These are phyloP conservation scores for Solenopsis invicta DNA, from an alignment of 1,140 invertebrate genomes.

Conservation along the genomic window DNA sequence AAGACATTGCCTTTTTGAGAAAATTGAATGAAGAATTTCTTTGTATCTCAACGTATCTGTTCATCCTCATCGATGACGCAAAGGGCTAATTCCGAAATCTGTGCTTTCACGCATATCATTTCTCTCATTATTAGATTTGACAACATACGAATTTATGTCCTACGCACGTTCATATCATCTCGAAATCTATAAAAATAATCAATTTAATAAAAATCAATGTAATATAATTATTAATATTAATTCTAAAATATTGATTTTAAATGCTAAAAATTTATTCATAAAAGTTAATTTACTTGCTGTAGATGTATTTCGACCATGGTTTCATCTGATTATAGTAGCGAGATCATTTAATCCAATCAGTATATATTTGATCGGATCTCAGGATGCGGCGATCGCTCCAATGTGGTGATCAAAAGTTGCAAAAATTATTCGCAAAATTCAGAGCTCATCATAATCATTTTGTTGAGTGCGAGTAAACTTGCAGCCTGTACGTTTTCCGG, in stretches of 20 bases:
- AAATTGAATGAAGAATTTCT: no score
- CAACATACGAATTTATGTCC: conserved; percentile 93
- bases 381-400: no score
- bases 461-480: conserved; percentile 91
- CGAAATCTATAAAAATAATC: conserved; percentile 88
- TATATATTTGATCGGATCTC: no score
- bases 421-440: conserved; percentile 93
- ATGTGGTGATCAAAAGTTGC: no score
- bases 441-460: conserved; percentile 95
- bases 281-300: no score
- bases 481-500: conserved; percentile 90
- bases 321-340: no score
- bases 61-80: conserved; percentile 94
- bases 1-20: no score
- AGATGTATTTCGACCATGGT: no score
- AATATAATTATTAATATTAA: conserved; percentile 35
- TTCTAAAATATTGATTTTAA: conserved; percentile 20
- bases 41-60: conserved; percentile 91
- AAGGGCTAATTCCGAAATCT: conserved; percentile 96
- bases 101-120: conserved; percentile 97
- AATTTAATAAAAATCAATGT: conserved; percentile 53
- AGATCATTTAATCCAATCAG: no score
- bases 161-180: conserved; percentile 91
- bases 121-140: conserved; percentile 98
- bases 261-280: no score